Evolutionary conservation across 2,113 vertebrate species (phyloP).

Genomic region (Bos taurus): ARS-UCD2.0 NC_037333.1:14092501-14093000

Average conservation of each 20-base stretch:
- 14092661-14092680: constrained; percentile 93
- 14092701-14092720: constrained; percentile 89
- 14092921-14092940: background rate
- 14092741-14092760: constrained; percentile 89
- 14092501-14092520: too few relatives aligned
- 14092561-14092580: background rate
- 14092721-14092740: constrained; percentile 84
- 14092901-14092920: background rate
- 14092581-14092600: constrained; percentile 59
- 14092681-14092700: constrained; percentile 91
- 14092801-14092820: background rate
- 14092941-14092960: background rate
- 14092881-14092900: background rate
- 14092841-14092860: background rate
- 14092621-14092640: constrained; percentile 72
- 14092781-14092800: background rate
- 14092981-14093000: background rate
- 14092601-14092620: constrained; percentile 66
- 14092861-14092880: background rate
- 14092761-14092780: constrained; percentile 77
- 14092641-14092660: constrained; percentile 85
- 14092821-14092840: background rate
- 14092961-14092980: background rate
- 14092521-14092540: too few relatives aligned
- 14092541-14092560: too few relatives aligned